Conservation (phyloP, 2,888 invertebrate species). For the Euzophera pinguis region DNA sequence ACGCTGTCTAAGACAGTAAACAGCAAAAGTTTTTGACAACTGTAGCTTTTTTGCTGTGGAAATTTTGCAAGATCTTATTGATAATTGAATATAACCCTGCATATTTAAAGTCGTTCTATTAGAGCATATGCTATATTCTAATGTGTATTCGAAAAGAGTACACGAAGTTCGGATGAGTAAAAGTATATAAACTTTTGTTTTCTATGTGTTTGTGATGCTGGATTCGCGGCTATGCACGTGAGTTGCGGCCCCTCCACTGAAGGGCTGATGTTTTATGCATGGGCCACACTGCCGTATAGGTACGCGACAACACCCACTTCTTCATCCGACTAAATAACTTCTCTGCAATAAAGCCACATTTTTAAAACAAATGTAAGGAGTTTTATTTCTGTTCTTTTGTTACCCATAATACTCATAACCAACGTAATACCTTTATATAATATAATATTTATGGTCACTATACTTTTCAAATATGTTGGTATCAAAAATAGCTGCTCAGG, state of each 20-base stretch:
- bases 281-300: constrained; percentile 15
- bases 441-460: no score
- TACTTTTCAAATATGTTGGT: no score
- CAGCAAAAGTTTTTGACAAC: no score
- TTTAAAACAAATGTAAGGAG: not conserved
- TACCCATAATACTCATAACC: not conserved
- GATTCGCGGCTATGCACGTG: constrained; percentile 13
- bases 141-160: no score
- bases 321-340: constrained; percentile 6
- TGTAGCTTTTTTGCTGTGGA: no score
- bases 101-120: no score
- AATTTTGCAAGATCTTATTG: no score
- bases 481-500: no score
- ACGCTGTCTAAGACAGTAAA: no score
- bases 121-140: no score
- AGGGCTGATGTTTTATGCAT: constrained; percentile 25
- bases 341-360: constrained; percentile 5
- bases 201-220: not conserved
- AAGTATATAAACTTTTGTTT: not conserved
- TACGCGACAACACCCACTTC: constrained; percentile 6
- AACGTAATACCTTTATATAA: not conserved
- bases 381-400: not conserved
- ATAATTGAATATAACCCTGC: no score
- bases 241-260: constrained; percentile 17
- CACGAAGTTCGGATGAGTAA: not conserved